Percentiles rank a stretch among this genome's conserved stretches.
These are phyloP conservation scores for Pseudomugil tenellus DNA, from an alignment of 2,797 vertebrate genomes.

Conservation along the genomic window DNA sequence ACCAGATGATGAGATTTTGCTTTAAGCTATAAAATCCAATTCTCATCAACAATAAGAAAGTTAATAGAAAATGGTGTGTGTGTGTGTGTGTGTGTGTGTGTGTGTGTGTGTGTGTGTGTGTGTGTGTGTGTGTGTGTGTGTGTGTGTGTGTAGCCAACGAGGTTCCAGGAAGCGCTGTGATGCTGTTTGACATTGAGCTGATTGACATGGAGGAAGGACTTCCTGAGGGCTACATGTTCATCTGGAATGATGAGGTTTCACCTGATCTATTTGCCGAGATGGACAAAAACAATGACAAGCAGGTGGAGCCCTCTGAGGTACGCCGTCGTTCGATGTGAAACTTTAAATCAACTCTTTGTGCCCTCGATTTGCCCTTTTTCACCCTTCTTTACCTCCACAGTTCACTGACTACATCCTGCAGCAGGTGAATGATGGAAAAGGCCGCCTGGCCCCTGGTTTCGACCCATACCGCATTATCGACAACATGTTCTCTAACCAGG, in stretches of 20 bases:
- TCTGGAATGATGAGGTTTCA: conserved; percentile 94
- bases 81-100: too few relatives aligned
- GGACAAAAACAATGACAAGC: conserved; percentile 86
- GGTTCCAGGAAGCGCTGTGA: conserved; percentile 94
- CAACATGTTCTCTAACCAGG: conserved; percentile 98
- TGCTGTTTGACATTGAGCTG: conserved; percentile 93
- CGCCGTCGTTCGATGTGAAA: neutral
- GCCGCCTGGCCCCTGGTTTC: conserved; percentile 95
- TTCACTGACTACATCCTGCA: conserved; percentile 92
- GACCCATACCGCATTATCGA: conserved; percentile 91
- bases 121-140: too few relatives aligned
- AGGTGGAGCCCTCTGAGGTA: conserved; percentile 92
- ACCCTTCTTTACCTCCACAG: conserved; percentile 69
- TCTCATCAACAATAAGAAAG: rapidly evolving
- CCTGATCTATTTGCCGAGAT: conserved; percentile 93
- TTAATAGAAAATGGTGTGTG: neutral
- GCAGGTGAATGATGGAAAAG: conserved; percentile 92
- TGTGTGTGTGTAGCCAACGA: conserved; percentile 84
- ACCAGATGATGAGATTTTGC: neutral
- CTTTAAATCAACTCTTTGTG: too few relatives aligned
- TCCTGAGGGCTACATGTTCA: conserved; percentile 98
- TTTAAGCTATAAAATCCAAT: neutral
- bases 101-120: too few relatives aligned
- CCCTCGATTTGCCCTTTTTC: neutral
- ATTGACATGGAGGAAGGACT: conserved; percentile 92